A percentile compares a stretch with the other conserved stretches of the same genome.
These are phyloP conservation scores for Falco cherrug DNA, from an alignment of 2,797 vertebrate genomes.

Conservation along the genomic window DNA sequence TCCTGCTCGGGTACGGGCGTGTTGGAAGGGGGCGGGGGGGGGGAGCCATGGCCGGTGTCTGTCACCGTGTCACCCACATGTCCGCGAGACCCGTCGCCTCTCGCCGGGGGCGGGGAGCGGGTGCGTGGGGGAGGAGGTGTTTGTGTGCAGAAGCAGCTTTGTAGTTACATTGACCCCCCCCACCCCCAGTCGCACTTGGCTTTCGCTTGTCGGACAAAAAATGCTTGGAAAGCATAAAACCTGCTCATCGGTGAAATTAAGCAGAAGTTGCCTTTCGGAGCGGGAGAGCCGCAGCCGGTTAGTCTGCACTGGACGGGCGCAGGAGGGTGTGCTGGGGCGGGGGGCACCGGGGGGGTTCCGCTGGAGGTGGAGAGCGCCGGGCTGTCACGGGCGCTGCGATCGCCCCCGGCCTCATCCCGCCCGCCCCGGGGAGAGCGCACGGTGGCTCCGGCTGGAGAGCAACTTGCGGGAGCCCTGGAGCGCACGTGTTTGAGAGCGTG, in stretches of 20 bases:
- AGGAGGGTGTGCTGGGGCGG: background rate
- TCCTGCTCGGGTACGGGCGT: slow-evolving; percentile 46
- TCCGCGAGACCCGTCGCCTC: slow-evolving; percentile 48
- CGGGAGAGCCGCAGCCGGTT: background rate
- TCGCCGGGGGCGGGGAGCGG: slow-evolving; percentile 42
- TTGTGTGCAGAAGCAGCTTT: background rate
- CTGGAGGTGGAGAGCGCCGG: background rate
- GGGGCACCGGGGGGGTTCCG: background rate
- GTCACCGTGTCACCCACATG: slow-evolving; percentile 67
- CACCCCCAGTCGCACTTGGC: background rate
- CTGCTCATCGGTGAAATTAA: slow-evolving; percentile 39
- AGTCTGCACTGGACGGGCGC: background rate
- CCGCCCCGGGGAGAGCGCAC: background rate
- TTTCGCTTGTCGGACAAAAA: background rate
- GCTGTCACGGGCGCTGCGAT: background rate
- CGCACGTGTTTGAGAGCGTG: slow-evolving; percentile 58
- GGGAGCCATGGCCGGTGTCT: slow-evolving; percentile 46
- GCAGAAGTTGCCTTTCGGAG: slow-evolving; percentile 29
- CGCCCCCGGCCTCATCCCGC: no score
- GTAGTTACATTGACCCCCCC: background rate
- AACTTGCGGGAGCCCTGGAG: slow-evolving; percentile 50
- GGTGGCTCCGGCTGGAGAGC: background rate
- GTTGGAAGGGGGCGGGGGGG: slow-evolving; percentile 36
- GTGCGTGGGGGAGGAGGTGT: background rate
- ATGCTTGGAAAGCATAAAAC: slow-evolving; percentile 37